Base-by-base conservation (phyloP, 2,888 invertebrate genomes). In the Drosophila tanythrix region DNA sequence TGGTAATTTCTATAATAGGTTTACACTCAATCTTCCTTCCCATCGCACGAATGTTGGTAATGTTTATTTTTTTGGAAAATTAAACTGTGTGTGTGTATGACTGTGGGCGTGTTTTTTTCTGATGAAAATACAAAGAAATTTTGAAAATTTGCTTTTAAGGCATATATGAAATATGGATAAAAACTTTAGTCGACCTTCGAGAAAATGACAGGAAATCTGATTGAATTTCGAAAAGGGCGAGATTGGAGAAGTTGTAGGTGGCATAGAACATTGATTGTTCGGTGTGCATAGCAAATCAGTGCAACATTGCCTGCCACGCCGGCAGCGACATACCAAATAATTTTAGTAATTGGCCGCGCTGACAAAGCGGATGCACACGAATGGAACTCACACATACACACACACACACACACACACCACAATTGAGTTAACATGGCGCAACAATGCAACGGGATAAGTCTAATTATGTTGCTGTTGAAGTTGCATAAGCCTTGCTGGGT, bases 1-100 rank as follows among this genome's bases (percentile, higher is more conserved):
- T 79, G 81, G 89, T 85, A 89, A 88, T 88, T 89, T 89, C 81
- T 87, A 71, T 88, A 88, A 88, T 88, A 86, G 88, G 84, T 79
- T 89, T 88, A 88, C 88, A 88, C 90, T 79, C 86, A 88, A 88
- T 86, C 86, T 82, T 73, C 75, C 38, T 52, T 48, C 52, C 59
- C 46, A 2, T 59, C 35, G 64, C 70, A 76, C 70, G 74, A 68
- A 78, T 74, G 57, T 50, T 43, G 65, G 53, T 71, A 65, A 60
- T 35, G 55, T 4, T 10, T 56, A 10, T 27, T 57, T 21, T 33
- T 46, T 31, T 18, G 4, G 21, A 21, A 46, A 21, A 21, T 46
- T 46, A 15, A 7, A 46, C 21, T n/a, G 18, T 46, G 35, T 55
- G 27, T 65, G 64, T 53, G 60, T 66, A n/a, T 66, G 18, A n/a